These are phyloP conservation scores for Liodrosophila aerea DNA, from an alignment of 2,888 invertebrate genomes.

Conservation along the genomic window DNA sequence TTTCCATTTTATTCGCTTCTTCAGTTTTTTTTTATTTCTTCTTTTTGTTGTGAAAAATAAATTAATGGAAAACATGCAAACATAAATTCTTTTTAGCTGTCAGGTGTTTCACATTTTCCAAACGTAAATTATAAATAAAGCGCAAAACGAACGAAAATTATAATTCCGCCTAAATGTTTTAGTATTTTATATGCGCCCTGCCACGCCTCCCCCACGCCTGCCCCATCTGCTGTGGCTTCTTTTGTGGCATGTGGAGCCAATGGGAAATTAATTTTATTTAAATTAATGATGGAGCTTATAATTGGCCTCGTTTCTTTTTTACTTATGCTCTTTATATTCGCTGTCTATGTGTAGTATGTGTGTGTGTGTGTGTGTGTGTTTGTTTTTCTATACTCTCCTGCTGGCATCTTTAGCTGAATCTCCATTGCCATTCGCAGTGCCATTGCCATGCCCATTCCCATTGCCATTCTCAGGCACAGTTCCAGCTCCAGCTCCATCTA, in stretches of 20 bases:
- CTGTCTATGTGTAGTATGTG: too few relatives aligned
- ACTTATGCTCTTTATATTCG: slow-evolving; percentile 1
- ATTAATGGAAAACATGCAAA: slow-evolving; percentile 80
- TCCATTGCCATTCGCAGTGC: slow-evolving; percentile 30
- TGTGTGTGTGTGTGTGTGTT: too few relatives aligned
- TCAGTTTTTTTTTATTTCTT: slow-evolving; percentile 5
- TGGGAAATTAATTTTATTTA: slow-evolving; percentile 73
- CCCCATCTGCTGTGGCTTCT: slow-evolving; percentile 38
- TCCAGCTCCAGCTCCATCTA: slow-evolving; percentile 16
- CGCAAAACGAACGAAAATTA: slow-evolving; percentile 62
- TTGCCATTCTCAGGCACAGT: slow-evolving; percentile 28
- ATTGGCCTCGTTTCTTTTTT: slow-evolving; percentile 66
- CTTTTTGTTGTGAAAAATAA: slow-evolving; percentile 61
- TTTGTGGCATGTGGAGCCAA: slow-evolving; percentile 49
- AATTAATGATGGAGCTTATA: slow-evolving; percentile 75
- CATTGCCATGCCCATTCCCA: slow-evolving; percentile 13
- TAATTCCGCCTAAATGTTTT: slow-evolving; percentile 74
- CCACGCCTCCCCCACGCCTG: not conserved
- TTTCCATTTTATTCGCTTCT: slow-evolving; percentile 9
- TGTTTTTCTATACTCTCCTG: not conserved
- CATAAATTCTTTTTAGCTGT: slow-evolving; percentile 79
- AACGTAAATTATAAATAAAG: slow-evolving; percentile 75
- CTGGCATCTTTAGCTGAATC: slow-evolving; percentile 15
- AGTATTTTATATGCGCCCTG: slow-evolving; percentile 30
- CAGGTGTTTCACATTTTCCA: slow-evolving; percentile 77